Percentiles rank a stretch among this genome's conserved stretches.
These are phyloP conservation scores for Zaprionus davidi DNA, from an alignment of 1,140 invertebrate species.

Conservation along the genomic window DNA sequence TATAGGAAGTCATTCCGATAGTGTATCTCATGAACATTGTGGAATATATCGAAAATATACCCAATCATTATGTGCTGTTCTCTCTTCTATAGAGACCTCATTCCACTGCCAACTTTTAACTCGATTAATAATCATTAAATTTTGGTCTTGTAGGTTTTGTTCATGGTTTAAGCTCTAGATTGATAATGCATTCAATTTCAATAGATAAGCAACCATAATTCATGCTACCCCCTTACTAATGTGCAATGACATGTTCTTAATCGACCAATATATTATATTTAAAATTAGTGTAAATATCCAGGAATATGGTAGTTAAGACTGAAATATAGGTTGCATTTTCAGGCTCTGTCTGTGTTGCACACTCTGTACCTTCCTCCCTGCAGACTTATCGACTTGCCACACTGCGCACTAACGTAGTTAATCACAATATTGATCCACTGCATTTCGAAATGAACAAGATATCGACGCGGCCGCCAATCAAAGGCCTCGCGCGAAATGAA, in stretches of 20 bases:
- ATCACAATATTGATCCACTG: neutral
- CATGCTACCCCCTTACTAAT: neutral
- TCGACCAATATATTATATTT: fast-evolving
- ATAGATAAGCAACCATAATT: neutral
- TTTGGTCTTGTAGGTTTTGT: neutral
- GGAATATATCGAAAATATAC: too few species aligned
- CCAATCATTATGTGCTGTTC: too few species aligned
- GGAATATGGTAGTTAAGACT: neutral
- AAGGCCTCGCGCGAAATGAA: neutral
- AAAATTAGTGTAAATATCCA: neutral
- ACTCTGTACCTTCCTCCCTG: neutral
- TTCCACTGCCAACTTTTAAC: fast-evolving
- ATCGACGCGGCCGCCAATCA: neutral
- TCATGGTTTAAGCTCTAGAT: neutral
- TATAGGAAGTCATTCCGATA: too few species aligned
- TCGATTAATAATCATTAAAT: neutral
- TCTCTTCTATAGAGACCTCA: too few species aligned
- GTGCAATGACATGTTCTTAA: neutral
- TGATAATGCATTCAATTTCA: neutral
- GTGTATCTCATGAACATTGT: too few species aligned
- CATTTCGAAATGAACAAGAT: neutral
- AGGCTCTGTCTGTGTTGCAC: neutral
- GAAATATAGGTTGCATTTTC: neutral
- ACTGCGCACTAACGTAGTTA: neutral
- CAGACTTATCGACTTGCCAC: neutral